These are phyloP conservation scores for Dinomys branickii DNA, from an alignment of 2,113 vertebrate species.

Conservation along the genomic window DNA sequence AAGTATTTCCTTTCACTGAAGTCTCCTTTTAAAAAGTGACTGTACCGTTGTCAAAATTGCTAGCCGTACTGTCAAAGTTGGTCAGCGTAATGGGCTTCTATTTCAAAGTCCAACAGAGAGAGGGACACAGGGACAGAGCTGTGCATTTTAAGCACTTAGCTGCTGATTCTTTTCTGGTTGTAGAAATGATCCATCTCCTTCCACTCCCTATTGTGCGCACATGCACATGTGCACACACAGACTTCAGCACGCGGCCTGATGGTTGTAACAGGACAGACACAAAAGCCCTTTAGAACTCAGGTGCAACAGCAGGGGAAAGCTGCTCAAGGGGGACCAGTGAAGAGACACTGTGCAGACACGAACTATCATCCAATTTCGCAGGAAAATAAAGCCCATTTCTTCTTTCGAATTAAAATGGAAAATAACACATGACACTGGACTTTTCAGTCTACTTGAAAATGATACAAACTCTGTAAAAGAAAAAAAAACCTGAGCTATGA, in stretches of 20 bases:
- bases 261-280: not conserved
- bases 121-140: conserved; percentile 3
- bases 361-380: conserved; percentile 27
- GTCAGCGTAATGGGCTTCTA: not conserved
- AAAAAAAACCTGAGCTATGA: conserved; percentile 42
- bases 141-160: not conserved
- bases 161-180: conserved; percentile 8
- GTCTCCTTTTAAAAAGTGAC: not conserved
- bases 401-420: conserved; percentile 32
- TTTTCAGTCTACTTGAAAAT: conserved; percentile 56
- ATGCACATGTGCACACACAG: not conserved
- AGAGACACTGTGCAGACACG: not conserved
- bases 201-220: not conserved
- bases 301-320: not conserved
- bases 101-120: conserved; percentile 51
- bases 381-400: conserved; percentile 24
- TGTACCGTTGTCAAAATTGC: conserved; percentile 61
- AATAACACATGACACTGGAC: not conserved
- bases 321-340: not conserved
- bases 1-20: conserved; percentile 72
- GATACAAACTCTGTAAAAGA: conserved; percentile 10
- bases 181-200: not conserved
- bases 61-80: conserved; percentile 62
- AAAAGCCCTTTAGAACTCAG: not conserved
- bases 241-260: not conserved